These are phyloP conservation scores for mouse (Mus musculus) DNA, from an alignment of 2,113 vertebrate genomes.

Conservation along the genomic window DNA sequence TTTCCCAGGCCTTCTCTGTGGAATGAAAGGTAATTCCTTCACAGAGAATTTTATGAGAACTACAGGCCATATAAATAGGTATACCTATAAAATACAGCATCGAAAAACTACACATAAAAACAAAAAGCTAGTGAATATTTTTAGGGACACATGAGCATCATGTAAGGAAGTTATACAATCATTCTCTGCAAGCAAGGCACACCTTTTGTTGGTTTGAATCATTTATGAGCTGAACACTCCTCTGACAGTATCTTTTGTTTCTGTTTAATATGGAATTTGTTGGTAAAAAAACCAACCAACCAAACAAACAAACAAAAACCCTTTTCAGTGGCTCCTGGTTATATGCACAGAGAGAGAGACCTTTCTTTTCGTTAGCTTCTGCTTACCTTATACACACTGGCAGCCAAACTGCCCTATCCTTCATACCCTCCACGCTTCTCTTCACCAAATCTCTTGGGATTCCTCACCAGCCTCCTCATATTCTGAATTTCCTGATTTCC, in stretches of 20 bases:
- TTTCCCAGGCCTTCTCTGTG: neutral
- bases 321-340: neutral
- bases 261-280: neutral
- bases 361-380: neutral
- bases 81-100: neutral
- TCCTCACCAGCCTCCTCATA: neutral
- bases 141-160: neutral
- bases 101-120: neutral
- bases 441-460: neutral
- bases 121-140: neutral
- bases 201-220: neutral
- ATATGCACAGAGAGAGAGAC: neutral
- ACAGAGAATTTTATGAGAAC: neutral
- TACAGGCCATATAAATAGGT: neutral
- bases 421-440: neutral
- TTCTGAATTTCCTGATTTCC: neutral
- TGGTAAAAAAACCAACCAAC: neutral
- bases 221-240: neutral
- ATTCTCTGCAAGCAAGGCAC: neutral
- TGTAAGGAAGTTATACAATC: neutral
- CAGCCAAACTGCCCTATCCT: neutral
- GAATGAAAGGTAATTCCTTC: neutral
- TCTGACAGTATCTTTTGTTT: neutral
- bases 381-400: neutral
- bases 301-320: neutral